A percentile compares a stretch with the other conserved stretches of the same genome.
phyloP scores from a whole-genome alignment of 2,113 vertebrate species.

The Aegithalos caudatus region DNA sequence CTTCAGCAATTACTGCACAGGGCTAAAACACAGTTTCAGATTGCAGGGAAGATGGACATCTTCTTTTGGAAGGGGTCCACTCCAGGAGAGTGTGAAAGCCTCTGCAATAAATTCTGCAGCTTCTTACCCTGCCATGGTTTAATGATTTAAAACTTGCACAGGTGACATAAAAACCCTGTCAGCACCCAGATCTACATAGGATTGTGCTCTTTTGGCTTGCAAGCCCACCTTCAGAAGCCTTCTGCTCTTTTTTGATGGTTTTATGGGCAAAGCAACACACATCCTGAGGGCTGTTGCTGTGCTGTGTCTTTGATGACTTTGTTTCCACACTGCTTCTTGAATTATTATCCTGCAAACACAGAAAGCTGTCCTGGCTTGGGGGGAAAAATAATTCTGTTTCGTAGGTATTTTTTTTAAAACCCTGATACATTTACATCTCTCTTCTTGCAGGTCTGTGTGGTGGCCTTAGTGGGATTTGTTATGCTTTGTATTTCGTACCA shows the following conservation, averaged over 20 bases:
- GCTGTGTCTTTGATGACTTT: not conserved
- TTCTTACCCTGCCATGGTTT: not conserved
- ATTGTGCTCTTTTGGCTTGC: not conserved
- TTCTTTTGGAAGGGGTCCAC: not conserved
- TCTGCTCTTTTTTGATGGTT: not conserved
- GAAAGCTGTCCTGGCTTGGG: not conserved
- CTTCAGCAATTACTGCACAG: not conserved
- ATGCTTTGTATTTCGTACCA: constrained; percentile 86
- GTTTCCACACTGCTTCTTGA: not conserved
- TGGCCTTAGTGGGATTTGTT: constrained; percentile 86
- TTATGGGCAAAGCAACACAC: not conserved
- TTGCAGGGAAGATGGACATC: not conserved
- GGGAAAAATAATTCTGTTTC: fast-evolving
- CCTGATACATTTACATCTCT: not conserved
- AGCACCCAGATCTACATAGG: not conserved
- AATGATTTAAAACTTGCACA: not conserved
- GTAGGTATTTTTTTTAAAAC: not conserved
- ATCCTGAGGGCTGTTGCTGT: not conserved
- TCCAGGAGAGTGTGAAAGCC: not conserved
- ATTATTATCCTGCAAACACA: not conserved
- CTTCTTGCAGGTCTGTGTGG: constrained; percentile 82
- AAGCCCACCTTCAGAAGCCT: not conserved
- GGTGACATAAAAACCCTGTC: not conserved
- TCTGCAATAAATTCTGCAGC: not conserved
- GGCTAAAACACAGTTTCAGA: not conserved